Evolutionary conservation across 2,113 vertebrate genomes (phyloP), one percentile per base, ranked within the genome.

Genomic region (Polypterus senegalus): DNA sequence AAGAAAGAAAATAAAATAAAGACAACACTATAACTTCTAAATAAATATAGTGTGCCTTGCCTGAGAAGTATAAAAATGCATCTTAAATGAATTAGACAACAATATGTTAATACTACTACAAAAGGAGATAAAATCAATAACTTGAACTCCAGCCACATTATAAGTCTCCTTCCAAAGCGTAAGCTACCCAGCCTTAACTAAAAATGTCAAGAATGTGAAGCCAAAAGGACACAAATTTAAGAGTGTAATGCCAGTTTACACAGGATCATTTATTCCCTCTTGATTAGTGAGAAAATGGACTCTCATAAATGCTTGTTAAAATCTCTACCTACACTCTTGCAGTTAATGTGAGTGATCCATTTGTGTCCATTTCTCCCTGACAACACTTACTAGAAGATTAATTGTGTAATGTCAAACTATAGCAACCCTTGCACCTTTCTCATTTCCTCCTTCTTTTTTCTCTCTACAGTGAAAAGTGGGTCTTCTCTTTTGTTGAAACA

Each of bases 251-350:
- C 90, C 88, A 88, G 90, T 84, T 86, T 86, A 86, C 88, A 90
- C 88, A 88, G 89, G 89, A 91, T 92, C 90, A 88, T 90, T 88
- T 92, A 94, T 93, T 94, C 91, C 89, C 89, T 94, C 92, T 98
- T 98, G 93, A 98, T 98, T 98, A 97, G 91, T 83, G 90, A 92
- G 93, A 97, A 97, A 97, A 97, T 97, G 93, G 93, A 97, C 92
- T 94, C 93, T 94, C 85, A 89, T 96, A 97, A 97, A 96, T 88
- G 94, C 95, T 97, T 97, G 93, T 98, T 97, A 98, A 94, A 96
- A 94, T 90, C 92, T 90, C 91, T 93, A 97, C 93, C 92, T 97
- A 97, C 91, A 91, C 92, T 92, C 86, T 86, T 89, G 83, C 88
- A 85, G 89, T 93, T 97, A 97, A 97, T 95, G 90, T 91, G 90